A percentile compares a stretch with the other conserved stretches of the same genome.
Conservation (phyloP, 2,797 vertebrate genomes). For the Ptychobarbus kaznakovi region DNA sequence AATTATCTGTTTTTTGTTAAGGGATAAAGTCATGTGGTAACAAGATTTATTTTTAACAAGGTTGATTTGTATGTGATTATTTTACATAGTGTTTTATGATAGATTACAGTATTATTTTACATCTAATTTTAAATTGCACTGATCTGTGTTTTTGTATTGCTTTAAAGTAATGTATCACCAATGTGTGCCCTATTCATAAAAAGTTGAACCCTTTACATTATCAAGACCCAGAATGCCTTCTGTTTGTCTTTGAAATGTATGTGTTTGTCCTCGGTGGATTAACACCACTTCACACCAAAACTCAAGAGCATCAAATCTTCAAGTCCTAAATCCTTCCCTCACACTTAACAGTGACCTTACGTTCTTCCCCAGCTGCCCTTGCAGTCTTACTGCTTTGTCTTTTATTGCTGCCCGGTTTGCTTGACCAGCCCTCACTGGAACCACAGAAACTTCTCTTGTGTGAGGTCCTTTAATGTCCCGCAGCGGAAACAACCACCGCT, state of each 20-base stretch:
- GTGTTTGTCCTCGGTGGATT: conserved; percentile 10
- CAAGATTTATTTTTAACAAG: not conserved
- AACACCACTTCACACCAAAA: conserved; percentile 19
- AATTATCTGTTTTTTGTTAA: not conserved
- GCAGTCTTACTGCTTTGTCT: conserved; percentile 20
- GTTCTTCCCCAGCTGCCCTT: conserved; percentile 56
- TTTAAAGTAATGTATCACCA: not conserved
- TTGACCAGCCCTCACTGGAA: conserved; percentile 37
- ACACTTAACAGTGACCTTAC: conserved; percentile 6
- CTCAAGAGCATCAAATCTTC: not conserved
- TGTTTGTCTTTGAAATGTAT: not conserved
- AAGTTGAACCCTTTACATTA: not conserved
- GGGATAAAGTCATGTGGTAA: not conserved
- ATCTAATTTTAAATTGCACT: not conserved
- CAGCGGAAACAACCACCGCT: conserved; percentile 25
- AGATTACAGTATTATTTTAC: not conserved
- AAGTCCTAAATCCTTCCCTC: conserved; percentile 14
- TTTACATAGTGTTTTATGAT: not conserved
- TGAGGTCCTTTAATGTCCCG: conserved; percentile 52
- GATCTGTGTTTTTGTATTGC: not conserved
- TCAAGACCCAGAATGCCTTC: not conserved
- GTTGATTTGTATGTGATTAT: not conserved
- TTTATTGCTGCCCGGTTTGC: conserved; percentile 22
- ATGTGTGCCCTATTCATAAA: not conserved
- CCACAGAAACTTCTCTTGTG: conserved; percentile 42